These are phyloP conservation scores for Malacoraja senta DNA, from an alignment of 2,797 vertebrate genomes.

Conservation along the genomic window DNA sequence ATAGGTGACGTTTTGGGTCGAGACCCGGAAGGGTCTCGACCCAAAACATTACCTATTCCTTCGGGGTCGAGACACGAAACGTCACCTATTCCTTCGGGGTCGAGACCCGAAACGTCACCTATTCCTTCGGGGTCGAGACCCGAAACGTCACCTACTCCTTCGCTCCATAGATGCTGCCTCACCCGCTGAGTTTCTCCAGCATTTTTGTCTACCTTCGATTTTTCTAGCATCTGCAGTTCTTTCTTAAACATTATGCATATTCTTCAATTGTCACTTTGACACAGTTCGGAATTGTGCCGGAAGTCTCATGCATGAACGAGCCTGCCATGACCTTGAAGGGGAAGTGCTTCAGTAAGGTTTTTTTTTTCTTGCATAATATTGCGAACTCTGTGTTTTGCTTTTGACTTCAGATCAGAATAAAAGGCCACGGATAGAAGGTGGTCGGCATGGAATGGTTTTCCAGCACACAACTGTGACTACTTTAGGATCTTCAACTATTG, in stretches of 20 bases:
- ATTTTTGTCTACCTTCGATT: too few relatives aligned
- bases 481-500: conserved; percentile 77
- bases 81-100: too few relatives aligned
- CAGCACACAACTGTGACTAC: conserved; percentile 90
- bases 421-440: conserved; percentile 97
- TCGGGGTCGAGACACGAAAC: too few relatives aligned
- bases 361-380: conserved; percentile 43
- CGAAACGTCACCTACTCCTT: too few relatives aligned
- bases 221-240: too few relatives aligned
- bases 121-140: too few relatives aligned
- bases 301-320: conserved; percentile 15
- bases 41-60: too few relatives aligned
- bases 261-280: conserved; percentile 67
- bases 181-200: too few relatives aligned
- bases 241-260: conserved; percentile 49
- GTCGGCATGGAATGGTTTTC: conserved; percentile 98
- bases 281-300: conserved; percentile 33
- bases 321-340: conserved; percentile 48
- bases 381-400: conserved; percentile 79
- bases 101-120: too few relatives aligned
- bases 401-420: conserved; percentile 98
- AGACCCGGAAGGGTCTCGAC: too few relatives aligned
- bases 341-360: conserved; percentile 11
- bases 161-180: too few relatives aligned
- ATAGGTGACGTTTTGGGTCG: too few relatives aligned